Base-by-base conservation (phyloP, 2,888 invertebrate species). In the Nasonia oneida region DNA sequence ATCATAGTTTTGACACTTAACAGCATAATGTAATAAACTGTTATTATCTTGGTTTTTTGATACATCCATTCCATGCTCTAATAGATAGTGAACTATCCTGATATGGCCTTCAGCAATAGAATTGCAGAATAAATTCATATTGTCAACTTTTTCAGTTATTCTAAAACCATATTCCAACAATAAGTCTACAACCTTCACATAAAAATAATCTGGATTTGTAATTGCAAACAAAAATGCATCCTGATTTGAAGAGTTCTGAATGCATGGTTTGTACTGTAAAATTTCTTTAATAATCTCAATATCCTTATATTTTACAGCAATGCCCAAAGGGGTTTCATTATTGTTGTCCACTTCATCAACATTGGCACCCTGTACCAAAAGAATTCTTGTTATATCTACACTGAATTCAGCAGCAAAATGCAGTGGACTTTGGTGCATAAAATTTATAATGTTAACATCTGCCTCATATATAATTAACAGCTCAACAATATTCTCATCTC, bases 361-460 rank as follows among this genome's bases (percentile, higher is more conserved):
- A 23, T 50, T 37, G 29, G 79, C 79, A 74, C 74, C 76, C 2
- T 50, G 39, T 42, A 47, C n/a, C 12, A 84, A 53, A 18, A 84
- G 47, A 50, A 84, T 1, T 12, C 67, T 74, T n/a, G 75, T 78
- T 37, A 86, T 77, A 23, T 76, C n/a, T 10, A 15, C 33, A 77
- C 81, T 83, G 50, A 18, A 76, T 57, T 81, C 53, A 33, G 53
- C 77, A 75, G 84, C 84, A 77, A 74, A 15, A 61, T 78, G 85
- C 29, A 85, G 10, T 71, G 85, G 85, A 73, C 29, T 77, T 81
- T 77, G 29, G 42, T 18, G 14, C 18, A 18, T 37, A n/a, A 0
- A 64, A 82, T 73, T 75, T 73, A 50, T 71, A 8, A 74, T 39
- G 47, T 86, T 86, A 29, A 86, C 74, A 81, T 79, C 57, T 10